Base-by-base conservation (phyloP, 23 tunicate species). In the Ciona savignyi region DNA sequence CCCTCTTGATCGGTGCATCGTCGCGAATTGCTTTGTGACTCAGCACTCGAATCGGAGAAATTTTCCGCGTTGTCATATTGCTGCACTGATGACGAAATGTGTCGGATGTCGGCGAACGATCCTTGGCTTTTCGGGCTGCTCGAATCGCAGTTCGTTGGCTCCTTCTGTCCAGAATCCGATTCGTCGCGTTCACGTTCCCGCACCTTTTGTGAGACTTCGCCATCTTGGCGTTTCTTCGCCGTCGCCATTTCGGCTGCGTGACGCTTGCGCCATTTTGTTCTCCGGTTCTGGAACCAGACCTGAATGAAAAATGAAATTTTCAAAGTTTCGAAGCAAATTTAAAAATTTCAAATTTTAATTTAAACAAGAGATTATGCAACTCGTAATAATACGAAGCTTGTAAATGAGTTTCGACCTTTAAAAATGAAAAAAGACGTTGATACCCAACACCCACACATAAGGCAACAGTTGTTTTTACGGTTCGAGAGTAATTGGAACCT, bases 261-360 rank as follows among this genome's bases (percentile, higher is more conserved):
- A 67, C 88, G 89, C 68, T 90, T 90, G 64, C 97, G 97, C 97
- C 97, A 90, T 90, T 90, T 90, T 90, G 97, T 90, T 74, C 97
- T 68, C 0, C 97, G 89, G 71, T 90, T 90, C 74, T 90, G 97
- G 74, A 90, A 90, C 97, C 97, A 90, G 22, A 90, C 97, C 97
- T 90, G 66, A n/a, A n/a, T n/a, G n/a, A n/a, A n/a, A n/a, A n/a
- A n/a, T n/a, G n/a, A n/a, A n/a, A n/a, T n/a, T n/a, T n/a, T n/a
- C n/a, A n/a, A n/a, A n/a, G n/a, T n/a, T n/a, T n/a, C n/a, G n/a
- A n/a, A n/a, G n/a, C n/a, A n/a, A n/a, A n/a, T n/a, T n/a, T n/a
- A n/a, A n/a, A n/a, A n/a, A n/a, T n/a, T n/a, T n/a, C n/a, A n/a
- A n/a, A n/a, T n/a, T n/a, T n/a, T n/a, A n/a, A n/a, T n/a, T n/a